Base-by-base conservation (phyloP, 2,797 vertebrate species). In the Furcifer pardalis region DNA sequence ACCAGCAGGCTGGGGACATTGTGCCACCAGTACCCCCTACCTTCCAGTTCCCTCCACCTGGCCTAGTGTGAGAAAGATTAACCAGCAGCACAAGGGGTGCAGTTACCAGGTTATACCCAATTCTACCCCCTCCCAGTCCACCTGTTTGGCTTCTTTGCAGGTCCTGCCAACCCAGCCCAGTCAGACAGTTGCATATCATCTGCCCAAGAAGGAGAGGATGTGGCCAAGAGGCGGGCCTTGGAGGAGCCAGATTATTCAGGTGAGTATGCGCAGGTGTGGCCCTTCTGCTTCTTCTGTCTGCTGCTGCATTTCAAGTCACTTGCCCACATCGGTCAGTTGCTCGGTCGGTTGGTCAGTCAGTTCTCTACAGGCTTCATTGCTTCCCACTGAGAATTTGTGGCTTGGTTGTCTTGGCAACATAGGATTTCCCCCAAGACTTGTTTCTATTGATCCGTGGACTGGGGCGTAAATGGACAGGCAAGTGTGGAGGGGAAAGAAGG, bases 371-470 rank as follows among this genome's bases (percentile, higher is more conserved):
- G 96, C 96, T 95, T 96, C 95, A 94, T 92, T 95, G 94, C 96
- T 94, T 96, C 96, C 96, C 95, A 95, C 96, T 94, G 95, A 96
- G 96, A 97, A 98, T 97, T 97, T 97, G 97, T 97, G 97, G 97
- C 96, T 97, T 88, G 96, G 98, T 99, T 99, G 96, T 97, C 97
- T 98, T 98, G 97, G 97, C 94, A 97, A 99, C 96, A 96, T 98
- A 96, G 97, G 98, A 97, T 98, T 98, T 98, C 98, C 98, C 97
- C 65, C 96, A 95, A 97, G 98, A 98, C 98, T 98, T 98, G 97
- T 97, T 98, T 96, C 96, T 99, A 99, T 99, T 98, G 98, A 99
- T 99, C 97, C 91, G 93, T 96, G 96, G 96, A 98, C 95, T 27
- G 25, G 96, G 97, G 98, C 97, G 97, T 98, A 97, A 98, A 98